Conservation (phyloP, 2,113 vertebrate species). For the Sialia sialis region DNA sequence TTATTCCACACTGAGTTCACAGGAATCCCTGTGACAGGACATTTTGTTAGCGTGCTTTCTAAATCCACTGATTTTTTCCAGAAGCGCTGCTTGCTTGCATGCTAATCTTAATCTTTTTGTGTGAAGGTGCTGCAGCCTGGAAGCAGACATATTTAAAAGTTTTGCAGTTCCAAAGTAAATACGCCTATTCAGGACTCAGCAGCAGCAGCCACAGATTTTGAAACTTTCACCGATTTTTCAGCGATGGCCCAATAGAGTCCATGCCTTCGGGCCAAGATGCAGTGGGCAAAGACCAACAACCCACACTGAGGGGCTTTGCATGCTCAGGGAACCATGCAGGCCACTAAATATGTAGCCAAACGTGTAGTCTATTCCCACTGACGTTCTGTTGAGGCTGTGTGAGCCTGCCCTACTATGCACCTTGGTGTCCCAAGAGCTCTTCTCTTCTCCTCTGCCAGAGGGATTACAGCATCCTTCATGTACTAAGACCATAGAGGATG, state of each 20-base stretch:
- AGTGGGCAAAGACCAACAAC: neutral
- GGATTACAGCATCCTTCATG: neutral
- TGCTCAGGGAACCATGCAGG: neutral
- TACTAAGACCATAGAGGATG: neutral
- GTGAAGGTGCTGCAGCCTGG: neutral
- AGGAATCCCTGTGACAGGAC: neutral
- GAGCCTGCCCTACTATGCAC: neutral
- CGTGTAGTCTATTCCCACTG: neutral
- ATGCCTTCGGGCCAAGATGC: rapidly evolving
- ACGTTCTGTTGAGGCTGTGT: rapidly evolving
- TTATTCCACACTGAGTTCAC: neutral
- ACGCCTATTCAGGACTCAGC: neutral
- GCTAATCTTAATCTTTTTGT: neutral
- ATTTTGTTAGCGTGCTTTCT: neutral
- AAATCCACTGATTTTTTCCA: neutral
- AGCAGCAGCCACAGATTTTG: neutral
- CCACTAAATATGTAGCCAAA: neutral
- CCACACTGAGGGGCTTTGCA: neutral
- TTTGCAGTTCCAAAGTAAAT: neutral
- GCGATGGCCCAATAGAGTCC: neutral
- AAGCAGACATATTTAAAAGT: neutral
- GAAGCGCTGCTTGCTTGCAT: neutral
- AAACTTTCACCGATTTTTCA: neutral
- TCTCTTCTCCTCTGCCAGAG: neutral
- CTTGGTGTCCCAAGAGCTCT: neutral